phyloP scores from a whole-genome alignment of 2,113 vertebrate genomes.

The Isichthys henryi region DNA sequence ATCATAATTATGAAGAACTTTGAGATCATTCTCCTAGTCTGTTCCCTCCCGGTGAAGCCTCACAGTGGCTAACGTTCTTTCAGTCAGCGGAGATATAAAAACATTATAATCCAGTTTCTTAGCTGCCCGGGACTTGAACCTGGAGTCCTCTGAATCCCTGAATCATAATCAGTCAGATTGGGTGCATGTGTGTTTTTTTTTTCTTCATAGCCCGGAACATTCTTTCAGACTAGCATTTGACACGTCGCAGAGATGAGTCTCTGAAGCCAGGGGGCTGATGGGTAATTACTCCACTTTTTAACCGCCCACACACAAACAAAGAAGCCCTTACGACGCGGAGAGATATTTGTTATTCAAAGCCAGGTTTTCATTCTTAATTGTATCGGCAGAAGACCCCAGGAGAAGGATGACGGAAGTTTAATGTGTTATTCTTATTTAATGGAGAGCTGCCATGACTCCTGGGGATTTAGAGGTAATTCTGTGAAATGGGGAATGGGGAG shows the following conservation, averaged over 20 bases:
- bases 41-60: not conserved
- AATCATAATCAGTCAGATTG: not conserved
- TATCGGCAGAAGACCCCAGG: not conserved
- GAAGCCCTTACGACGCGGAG: not conserved
- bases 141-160: not conserved
- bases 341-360: not conserved
- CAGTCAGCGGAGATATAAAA: not conserved
- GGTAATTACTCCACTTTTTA: not conserved
- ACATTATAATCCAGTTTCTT: not conserved
- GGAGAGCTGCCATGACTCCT: not conserved
- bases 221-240: not conserved
- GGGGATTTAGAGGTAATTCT: not conserved
- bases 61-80: not conserved
- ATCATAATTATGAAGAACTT: not conserved
- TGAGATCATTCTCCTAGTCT: not conserved
- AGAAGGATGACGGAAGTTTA: not conserved
- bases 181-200: not conserved
- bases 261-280: not conserved
- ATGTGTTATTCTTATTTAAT: slow-evolving; percentile 1
- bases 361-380: slow-evolving; percentile 8
- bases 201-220: not conserved
- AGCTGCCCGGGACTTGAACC: not conserved
- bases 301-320: not conserved
- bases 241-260: not conserved
- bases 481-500: not conserved